Conservation (phyloP, 2,797 vertebrate genomes). For the Enteromius treurensis region DNA sequence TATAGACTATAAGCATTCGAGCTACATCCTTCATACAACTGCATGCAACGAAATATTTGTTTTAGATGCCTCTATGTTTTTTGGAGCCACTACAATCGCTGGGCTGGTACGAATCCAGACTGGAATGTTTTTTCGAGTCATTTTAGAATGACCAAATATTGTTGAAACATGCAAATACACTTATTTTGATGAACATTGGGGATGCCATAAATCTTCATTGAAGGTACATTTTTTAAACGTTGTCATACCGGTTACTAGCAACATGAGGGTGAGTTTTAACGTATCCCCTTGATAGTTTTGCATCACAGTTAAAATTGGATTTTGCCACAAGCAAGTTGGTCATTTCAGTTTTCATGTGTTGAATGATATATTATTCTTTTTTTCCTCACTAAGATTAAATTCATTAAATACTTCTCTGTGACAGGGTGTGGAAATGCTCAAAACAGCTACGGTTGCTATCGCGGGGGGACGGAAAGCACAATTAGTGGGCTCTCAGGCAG, state of each 20-base stretch:
- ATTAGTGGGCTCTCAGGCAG: conserved; percentile 65
- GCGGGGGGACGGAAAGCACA: conserved; percentile 70
- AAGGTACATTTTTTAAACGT: background rate
- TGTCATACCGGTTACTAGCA: background rate
- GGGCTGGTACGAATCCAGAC: background rate
- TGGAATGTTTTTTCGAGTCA: background rate
- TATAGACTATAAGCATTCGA: background rate
- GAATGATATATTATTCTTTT: conserved; percentile 51
- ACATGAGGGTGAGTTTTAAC: background rate
- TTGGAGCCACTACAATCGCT: background rate
- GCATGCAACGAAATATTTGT: background rate
- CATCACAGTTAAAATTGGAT: background rate
- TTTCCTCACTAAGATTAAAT: conserved; percentile 59
- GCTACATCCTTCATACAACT: background rate
- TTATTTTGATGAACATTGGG: too few species aligned
- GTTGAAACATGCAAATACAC: background rate
- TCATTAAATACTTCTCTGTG: conserved; percentile 62
- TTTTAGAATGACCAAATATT: background rate
- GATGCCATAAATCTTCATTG: background rate
- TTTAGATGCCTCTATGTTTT: conserved; percentile 3
- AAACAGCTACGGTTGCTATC: conserved; percentile 70
- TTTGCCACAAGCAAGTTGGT: background rate
- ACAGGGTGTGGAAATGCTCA: conserved; percentile 67
- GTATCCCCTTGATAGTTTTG: background rate
- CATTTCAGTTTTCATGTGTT: background rate